Percentiles rank a stretch among this genome's conserved stretches.
These are phyloP conservation scores for Aphelocoma californica DNA, from an alignment of 2,797 vertebrate species.

Conservation along the genomic window DNA sequence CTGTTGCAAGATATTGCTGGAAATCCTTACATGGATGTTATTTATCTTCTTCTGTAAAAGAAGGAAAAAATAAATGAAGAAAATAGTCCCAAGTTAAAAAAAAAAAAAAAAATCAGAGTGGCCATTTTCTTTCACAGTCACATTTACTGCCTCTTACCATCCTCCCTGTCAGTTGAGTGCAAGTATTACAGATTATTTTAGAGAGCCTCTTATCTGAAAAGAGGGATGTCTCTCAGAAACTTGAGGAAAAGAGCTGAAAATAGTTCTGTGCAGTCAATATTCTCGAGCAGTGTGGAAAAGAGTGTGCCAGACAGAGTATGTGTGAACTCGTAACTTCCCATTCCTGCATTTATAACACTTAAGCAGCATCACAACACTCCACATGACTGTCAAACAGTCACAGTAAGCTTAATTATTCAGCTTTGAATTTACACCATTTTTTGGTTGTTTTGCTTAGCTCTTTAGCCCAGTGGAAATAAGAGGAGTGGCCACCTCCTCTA, in stretches of 20 bases:
- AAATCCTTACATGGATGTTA: accelerated
- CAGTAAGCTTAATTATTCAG: background rate
- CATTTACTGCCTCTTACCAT: background rate
- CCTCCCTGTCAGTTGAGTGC: background rate
- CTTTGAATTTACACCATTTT: background rate
- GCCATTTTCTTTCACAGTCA: background rate
- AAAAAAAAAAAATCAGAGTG: background rate
- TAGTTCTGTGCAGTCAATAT: background rate
- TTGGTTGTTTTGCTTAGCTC: background rate
- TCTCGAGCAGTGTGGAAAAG: background rate
- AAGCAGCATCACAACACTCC: background rate
- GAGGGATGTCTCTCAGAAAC: background rate
- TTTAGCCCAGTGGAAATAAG: background rate
- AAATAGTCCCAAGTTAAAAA: background rate
- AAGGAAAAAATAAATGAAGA: background rate
- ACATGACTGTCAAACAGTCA: background rate
- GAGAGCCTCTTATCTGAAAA: background rate
- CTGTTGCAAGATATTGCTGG: background rate
- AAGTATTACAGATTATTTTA: background rate
- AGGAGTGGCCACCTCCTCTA: accelerated
- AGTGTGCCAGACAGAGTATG: background rate
- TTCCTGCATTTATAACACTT: background rate
- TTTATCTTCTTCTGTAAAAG: background rate
- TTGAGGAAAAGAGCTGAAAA: background rate
- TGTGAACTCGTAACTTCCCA: background rate